phyloP scores from a whole-genome alignment of 2,797 vertebrate genomes.

The Anniella stebbinsi region DNA sequence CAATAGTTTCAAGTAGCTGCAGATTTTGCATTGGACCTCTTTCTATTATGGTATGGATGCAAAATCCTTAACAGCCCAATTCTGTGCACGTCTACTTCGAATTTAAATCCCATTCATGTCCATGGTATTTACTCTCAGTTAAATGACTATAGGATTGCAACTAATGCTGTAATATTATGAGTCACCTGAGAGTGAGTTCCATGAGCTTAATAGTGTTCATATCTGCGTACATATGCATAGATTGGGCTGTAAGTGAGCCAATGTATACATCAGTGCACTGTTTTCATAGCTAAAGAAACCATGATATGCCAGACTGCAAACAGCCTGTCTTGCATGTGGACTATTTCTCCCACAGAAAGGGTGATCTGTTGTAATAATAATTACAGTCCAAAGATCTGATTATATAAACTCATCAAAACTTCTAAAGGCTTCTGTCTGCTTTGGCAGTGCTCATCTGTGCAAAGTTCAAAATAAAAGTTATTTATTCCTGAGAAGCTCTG shows the following conservation, averaged over 20 bases:
- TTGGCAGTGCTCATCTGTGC: slow-evolving; percentile 39
- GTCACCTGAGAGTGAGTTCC: neutral
- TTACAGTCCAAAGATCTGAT: slow-evolving; percentile 39
- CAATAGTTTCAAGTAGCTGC: neutral
- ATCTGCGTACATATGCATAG: neutral
- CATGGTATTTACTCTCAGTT: neutral
- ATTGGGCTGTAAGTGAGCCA: neutral
- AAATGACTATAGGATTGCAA: neutral
- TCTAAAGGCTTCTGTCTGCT: slow-evolving; percentile 49
- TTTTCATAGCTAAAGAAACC: slow-evolving; percentile 21
- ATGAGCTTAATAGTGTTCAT: neutral
- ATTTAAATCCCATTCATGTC: neutral
- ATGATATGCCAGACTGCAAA: slow-evolving; percentile 20
- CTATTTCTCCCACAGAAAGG: slow-evolving; percentile 8
- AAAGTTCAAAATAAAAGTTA: slow-evolving; percentile 68
- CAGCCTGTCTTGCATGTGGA: slow-evolving; percentile 17
- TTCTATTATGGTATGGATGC: neutral
- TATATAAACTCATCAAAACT: slow-evolving; percentile 25
- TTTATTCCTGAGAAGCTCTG: slow-evolving; percentile 54
- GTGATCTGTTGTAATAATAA: slow-evolving; percentile 32
- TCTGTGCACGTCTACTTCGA: neutral
- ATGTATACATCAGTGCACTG: neutral
- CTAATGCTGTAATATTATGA: neutral
- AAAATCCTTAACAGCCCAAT: neutral
- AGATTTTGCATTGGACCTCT: neutral